Evolutionary conservation across 2,113 vertebrate species (phyloP), one percentile per base, ranked within the genome.

Genomic region (Dascyllus trimaculatus): DNA sequence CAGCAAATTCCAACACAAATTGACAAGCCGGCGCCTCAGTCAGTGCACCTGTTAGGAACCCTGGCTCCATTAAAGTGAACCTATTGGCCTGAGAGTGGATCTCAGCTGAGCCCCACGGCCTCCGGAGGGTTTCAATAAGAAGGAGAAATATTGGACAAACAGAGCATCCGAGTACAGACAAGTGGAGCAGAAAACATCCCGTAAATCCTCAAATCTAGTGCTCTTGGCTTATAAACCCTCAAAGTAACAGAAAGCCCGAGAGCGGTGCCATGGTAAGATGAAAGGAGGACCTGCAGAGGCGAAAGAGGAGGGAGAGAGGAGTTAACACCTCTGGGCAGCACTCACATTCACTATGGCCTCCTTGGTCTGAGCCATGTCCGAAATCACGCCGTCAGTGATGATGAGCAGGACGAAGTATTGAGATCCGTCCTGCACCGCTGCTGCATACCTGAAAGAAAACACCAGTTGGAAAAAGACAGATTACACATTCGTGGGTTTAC

Each of bases 361-460:
- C 94, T 99, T 99, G 75, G 97, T 99, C 93, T 98, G 97, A 1
- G 97, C 96, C 97, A 99, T 99, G 93, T 99, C 97, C 0, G 97
- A 99, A 93, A 99, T 99, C 89, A 99, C 97, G 1, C 97, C 97
- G 1, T 99, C 97, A 0, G 97, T 99, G 92, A 99, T 97, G 93
- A 99, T 98, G 88, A 99, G 97, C 29, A 99, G 93, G 29, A 99
- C 96, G 0, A 97, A 98, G 87, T 98, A 98, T 89, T 98, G 97
- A 48, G 97, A 97, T 29, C 97, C 97, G 0, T 98, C 97, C 86
- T 96, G 95, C 77, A 97, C 96, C 0, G 94, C 94, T 0, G 95
- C 95, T 0, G 97, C 97, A 1, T 95, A 95, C 70, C 96, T 98
- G 35, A 75, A 45, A 78, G n/a, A 56, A 48, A 64, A 25, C 60